Evolutionary conservation across 2,797 vertebrate species (phyloP), one percentile per base, ranked within the genome.

Genomic region (Delichon dasypus): DNA sequence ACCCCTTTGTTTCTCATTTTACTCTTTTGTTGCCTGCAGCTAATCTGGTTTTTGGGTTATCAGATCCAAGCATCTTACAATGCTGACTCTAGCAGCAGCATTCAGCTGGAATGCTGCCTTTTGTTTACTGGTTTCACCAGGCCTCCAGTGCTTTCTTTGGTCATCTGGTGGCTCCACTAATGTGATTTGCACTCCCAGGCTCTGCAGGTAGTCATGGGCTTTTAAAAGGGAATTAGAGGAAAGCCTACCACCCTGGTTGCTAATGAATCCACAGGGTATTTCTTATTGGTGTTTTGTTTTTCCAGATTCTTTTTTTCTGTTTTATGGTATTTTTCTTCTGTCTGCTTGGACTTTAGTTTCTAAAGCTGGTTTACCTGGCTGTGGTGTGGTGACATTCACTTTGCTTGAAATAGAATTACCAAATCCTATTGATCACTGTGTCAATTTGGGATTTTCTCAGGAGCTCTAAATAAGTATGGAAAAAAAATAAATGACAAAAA

Each of bases 41-140:
- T 98, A 98, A 99, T 99, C 98, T 98, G 96, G 97, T 98, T 97
- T 94, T 97, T 96, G 95, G 94, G 86, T 97, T 98, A 97, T 98
- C 97, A 97, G 96, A 98, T 97, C 94, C 89, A 92, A 94, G 96
- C 96, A 95, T 97, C 96, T 98, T 93, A 98, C 98, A 98, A 98
- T 98, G 97, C 97, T 93, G 96, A 97, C 97, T 98, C 98, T 98
- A 98, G 98, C 98, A 98, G 97, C 97, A 98, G 98, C 98, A 98
- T 99, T 98, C 98, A 98, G 97, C 97, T 98, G 98, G 98, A 99
- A 99, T 99, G 98, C 97, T 97, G 98, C 96, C 98, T 98, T 98
- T 99, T 98, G 98, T 98, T 97, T 97, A 93, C 97, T 97, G 96
- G 98, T 95, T 97, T 95, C 95, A 95, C 98, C 98, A 98, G 98